Evolutionary conservation across 2,113 vertebrate species (phyloP).

Genomic region (Mastomys coucha): DNA sequence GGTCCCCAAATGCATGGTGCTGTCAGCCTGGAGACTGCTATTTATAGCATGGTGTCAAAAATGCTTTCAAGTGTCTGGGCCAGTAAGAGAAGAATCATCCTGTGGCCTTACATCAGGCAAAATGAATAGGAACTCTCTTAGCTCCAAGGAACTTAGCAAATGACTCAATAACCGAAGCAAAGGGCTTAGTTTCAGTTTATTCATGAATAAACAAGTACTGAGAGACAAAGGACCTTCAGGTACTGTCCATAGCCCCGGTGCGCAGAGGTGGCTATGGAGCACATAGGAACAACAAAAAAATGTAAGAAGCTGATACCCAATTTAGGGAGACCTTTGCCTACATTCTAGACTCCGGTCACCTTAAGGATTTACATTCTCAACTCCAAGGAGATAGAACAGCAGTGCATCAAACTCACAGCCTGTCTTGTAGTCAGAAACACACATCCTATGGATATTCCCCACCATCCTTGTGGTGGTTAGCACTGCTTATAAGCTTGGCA

Average conservation of each 20-base stretch:
- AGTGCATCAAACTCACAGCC: background rate
- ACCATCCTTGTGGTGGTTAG: background rate
- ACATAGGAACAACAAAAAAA: background rate
- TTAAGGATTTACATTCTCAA: background rate
- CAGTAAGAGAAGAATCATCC: slow-evolving; percentile 78
- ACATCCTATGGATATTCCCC: too few species aligned
- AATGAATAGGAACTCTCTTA: slow-evolving; percentile 67
- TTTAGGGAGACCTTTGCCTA: background rate
- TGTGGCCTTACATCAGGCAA: slow-evolving; percentile 73
- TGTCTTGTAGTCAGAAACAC: fast-evolving
- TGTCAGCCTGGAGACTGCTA: background rate
- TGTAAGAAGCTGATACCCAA: background rate
- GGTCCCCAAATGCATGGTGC: background rate
- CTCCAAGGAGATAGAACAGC: background rate
- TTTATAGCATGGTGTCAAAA: background rate
- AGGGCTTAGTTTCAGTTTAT: background rate
- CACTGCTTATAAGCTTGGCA: background rate
- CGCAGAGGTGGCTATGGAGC: background rate
- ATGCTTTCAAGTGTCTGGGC: slow-evolving; percentile 73
- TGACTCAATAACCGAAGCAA: background rate
- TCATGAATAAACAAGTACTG: background rate
- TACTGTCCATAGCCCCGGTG: background rate
- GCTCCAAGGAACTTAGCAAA: slow-evolving; percentile 49
- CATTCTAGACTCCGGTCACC: background rate
- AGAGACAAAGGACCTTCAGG: background rate